Conservation (phyloP, 2,888 invertebrate genomes). For the Plagodis dolabraria region DNA sequence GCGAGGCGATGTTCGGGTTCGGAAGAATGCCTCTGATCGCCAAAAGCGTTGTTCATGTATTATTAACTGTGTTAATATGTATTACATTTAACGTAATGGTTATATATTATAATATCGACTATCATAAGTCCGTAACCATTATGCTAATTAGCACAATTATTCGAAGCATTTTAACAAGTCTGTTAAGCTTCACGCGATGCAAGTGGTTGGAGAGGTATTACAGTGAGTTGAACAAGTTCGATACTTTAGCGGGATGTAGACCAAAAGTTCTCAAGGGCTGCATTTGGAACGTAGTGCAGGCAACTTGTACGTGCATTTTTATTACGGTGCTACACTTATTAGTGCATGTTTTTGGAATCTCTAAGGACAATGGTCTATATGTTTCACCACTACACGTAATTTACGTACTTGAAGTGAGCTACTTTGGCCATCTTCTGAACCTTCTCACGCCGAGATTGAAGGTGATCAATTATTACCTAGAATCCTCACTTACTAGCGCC, state of each 20-base stretch:
- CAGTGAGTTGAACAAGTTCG: constrained; percentile 53
- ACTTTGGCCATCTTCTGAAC: constrained; percentile 59
- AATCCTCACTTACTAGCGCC: constrained; percentile 46
- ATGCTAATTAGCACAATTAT: constrained; percentile 19
- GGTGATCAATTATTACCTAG: constrained; percentile 58
- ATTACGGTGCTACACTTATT: constrained; percentile 29
- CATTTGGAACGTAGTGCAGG: constrained; percentile 45
- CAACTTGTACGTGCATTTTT: constrained; percentile 39
- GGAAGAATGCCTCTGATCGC: too few species aligned
- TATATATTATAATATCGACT: too few species aligned
- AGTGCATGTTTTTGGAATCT: constrained; percentile 12
- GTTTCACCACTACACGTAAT: constrained; percentile 42
- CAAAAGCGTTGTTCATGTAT: too few species aligned
- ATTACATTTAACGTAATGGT: too few species aligned
- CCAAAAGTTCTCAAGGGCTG: constrained; percentile 48
- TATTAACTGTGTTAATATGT: too few species aligned
- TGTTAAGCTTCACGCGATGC: constrained; percentile 46
- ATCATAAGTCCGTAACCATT: too few species aligned
- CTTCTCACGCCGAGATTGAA: constrained; percentile 56
- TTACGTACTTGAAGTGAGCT: constrained; percentile 54
- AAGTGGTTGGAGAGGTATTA: constrained; percentile 52
- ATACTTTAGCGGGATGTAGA: constrained; percentile 51
- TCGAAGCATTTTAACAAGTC: constrained; percentile 41
- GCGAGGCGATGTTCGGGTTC: too few species aligned
- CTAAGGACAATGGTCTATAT: constrained; percentile 14